Evolutionary conservation across 2,888 invertebrate species (phyloP).

Genomic region (Pandemis heparana): DNA sequence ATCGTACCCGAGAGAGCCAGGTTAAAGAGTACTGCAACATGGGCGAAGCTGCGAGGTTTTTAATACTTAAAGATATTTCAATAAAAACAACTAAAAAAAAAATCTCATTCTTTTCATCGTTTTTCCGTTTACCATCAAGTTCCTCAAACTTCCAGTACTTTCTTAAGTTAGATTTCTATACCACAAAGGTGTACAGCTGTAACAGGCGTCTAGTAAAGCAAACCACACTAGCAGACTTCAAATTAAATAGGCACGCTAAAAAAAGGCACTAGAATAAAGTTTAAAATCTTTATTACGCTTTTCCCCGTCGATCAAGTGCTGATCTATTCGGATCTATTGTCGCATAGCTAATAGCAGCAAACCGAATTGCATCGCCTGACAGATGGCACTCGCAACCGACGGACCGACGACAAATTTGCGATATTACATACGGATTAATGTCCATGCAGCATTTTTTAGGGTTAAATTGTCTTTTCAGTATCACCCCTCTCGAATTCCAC

Average conservation of each 20-base stretch:
- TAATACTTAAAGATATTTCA: no score
- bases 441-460: conserved; percentile 83
- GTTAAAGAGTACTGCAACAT: no score
- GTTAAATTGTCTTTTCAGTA: conserved; percentile 84
- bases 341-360: conserved; percentile 72
- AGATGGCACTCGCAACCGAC: conserved; percentile 72
- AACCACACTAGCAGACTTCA: not conserved
- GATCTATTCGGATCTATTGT: conserved; percentile 53
- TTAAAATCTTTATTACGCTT: conserved; percentile 9
- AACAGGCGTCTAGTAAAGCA: no score
- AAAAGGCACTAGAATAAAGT: not conserved
- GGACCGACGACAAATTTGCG: conserved; percentile 84
- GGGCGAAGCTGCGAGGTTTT: no score
- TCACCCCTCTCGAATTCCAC: conserved; percentile 62
- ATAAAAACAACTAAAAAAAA: no score
- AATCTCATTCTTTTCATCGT: no score
- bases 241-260: not conserved
- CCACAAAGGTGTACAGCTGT: no score
- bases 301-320: conserved; percentile 60
- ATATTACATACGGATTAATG: conserved; percentile 86
- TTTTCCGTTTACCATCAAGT: no score
- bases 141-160: no score
- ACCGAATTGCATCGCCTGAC: conserved; percentile 77
- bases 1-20: no score
- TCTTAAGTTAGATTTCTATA: no score